These are phyloP conservation scores for Myzus persicae DNA, from an alignment of 1,140 invertebrate genomes.

Conservation along the genomic window DNA sequence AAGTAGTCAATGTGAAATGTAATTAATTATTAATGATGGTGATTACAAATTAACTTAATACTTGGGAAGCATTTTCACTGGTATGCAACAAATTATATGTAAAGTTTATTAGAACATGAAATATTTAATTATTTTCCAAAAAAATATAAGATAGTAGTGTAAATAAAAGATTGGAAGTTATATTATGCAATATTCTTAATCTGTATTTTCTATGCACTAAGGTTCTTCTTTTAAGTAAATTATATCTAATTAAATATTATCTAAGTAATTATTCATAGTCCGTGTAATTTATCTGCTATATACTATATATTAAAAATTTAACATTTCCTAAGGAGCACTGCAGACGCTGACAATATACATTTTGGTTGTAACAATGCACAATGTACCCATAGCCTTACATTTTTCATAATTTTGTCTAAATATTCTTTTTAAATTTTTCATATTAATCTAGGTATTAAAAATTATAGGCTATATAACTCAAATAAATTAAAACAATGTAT, in stretches of 20 bases:
- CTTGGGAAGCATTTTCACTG: background rate
- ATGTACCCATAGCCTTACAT: no score
- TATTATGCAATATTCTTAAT: slow-evolving; percentile 11
- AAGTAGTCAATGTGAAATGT: background rate
- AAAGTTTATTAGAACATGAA: background rate
- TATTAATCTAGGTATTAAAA: no score
- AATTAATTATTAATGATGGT: background rate
- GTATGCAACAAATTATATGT: background rate
- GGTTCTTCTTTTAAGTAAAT: background rate
- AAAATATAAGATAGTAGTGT: background rate
- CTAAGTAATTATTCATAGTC: background rate
- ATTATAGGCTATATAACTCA: no score
- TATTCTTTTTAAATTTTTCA: no score
- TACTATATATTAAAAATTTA: no score
- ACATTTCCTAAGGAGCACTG: no score
- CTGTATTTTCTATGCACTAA: background rate
- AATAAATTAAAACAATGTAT: no score
- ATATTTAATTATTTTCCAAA: slow-evolving; percentile 13
- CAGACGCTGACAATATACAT: background rate
- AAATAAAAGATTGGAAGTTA: background rate
- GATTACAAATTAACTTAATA: background rate
- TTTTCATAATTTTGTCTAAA: no score
- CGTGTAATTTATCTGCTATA: background rate
- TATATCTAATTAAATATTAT: background rate
- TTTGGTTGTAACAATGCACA: background rate